A percentile compares a stretch with the other conserved stretches of the same genome.
Conservation (phyloP, 1,140 invertebrate species). For the Phymorhynchus buccinoides region DNA sequence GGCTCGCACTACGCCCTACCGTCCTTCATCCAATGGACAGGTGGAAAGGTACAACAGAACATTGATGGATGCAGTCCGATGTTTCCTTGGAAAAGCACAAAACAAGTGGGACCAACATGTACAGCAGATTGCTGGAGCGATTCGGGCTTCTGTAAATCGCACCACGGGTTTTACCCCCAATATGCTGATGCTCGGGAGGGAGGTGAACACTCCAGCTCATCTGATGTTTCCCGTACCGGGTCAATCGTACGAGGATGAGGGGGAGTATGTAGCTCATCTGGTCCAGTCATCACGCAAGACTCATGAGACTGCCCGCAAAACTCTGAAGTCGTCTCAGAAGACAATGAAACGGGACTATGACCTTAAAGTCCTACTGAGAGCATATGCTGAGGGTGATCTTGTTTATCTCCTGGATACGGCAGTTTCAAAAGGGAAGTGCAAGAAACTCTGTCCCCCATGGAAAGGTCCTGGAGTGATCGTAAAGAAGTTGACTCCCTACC, state of each 20-base stretch:
- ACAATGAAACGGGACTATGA: constrained; percentile 4
- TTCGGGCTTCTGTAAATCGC: constrained; percentile 26
- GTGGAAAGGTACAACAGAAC: constrained; percentile 45
- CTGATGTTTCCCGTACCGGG: neutral
- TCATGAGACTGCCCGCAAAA: neutral
- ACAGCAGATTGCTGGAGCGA: constrained; percentile 29
- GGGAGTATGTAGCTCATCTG: neutral
- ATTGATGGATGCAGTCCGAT: constrained; percentile 35
- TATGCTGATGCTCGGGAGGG: constrained; percentile 45
- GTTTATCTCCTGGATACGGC: neutral
- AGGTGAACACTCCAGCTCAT: constrained; percentile 29
- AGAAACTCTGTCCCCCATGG: neutral
- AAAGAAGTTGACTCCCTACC: neutral
- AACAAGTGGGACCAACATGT: constrained; percentile 45
- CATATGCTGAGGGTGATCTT: neutral
- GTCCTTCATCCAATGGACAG: constrained; percentile 48
- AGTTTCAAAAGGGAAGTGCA: neutral
- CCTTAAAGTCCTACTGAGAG: neutral
- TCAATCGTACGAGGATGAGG: neutral
- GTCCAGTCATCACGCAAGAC: neutral
- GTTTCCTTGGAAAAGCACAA: constrained; percentile 34
- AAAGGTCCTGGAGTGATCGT: neutral
- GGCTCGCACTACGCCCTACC: constrained; percentile 49
- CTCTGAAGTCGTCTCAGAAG: neutral
- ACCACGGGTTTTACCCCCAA: constrained; percentile 45